A percentile compares a stretch with the other conserved stretches of the same genome.
Conservation (phyloP, 2,888 invertebrate genomes). For the Scaptomyza flava region DNA sequence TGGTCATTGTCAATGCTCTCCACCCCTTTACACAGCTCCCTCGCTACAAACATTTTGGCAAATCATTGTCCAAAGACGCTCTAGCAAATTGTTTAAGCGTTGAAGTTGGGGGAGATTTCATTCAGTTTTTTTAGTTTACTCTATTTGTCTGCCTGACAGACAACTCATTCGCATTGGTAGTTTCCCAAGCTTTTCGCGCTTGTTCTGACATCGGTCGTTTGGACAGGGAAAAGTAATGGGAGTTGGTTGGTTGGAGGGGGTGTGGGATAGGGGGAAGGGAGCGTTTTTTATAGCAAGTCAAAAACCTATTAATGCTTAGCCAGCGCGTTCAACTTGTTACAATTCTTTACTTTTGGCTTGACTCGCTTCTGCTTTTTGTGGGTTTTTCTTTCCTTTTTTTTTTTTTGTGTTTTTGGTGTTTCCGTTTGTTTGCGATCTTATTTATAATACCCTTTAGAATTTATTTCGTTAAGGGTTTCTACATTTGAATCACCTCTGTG, state of each 20-base stretch:
- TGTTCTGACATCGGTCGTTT: constrained; percentile 6
- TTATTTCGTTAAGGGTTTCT: background rate
- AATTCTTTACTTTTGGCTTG: constrained; percentile 66
- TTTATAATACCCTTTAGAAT: constrained; percentile 39
- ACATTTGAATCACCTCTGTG: background rate
- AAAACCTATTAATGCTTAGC: constrained; percentile 78
- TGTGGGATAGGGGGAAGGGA: background rate
- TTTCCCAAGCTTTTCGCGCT: constrained; percentile 55
- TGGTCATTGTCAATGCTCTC: constrained; percentile 8
- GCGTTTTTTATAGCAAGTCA: constrained; percentile 71
- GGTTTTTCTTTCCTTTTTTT: constrained; percentile 20
- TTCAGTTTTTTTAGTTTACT: constrained; percentile 23
- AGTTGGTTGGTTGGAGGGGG: too few relatives aligned
- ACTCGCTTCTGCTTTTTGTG: constrained; percentile 21
- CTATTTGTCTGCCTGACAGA: constrained; percentile 37
- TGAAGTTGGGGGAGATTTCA: constrained; percentile 47
- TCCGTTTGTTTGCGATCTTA: constrained; percentile 62
- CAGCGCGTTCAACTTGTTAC: constrained; percentile 77
- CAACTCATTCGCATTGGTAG: constrained; percentile 48
- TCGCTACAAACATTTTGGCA: constrained; percentile 48
- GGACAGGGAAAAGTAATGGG: background rate
- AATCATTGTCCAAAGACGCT: constrained; percentile 70
- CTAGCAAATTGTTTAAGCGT: constrained; percentile 59
- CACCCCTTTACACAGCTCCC: too few relatives aligned
- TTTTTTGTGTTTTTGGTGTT: too few relatives aligned